Conservation (phyloP, 2,113 vertebrate species). For the Odocoileus hemionus region DNA sequence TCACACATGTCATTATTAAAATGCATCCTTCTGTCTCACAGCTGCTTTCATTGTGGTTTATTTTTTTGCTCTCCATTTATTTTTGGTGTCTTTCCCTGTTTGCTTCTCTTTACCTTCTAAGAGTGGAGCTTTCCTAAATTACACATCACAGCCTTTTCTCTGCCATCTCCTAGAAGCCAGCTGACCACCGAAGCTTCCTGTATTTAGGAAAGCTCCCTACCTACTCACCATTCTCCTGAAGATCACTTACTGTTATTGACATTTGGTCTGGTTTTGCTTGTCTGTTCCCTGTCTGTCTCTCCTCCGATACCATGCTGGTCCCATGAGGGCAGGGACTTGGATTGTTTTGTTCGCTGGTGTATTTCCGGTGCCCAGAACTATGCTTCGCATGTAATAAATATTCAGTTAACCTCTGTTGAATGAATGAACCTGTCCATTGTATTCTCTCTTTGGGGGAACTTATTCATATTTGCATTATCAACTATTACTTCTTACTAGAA, state of each 20-base stretch:
- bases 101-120: not conserved
- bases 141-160: not conserved
- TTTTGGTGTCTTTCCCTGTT: not conserved
- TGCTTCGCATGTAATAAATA: not conserved
- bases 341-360: not conserved
- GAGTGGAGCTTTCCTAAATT: not conserved
- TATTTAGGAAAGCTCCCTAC: not conserved
- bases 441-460: not conserved
- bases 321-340: not conserved
- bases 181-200: not conserved
- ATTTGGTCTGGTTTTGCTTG: not conserved
- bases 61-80: not conserved
- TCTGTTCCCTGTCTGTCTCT: not conserved
- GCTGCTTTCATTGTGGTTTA: not conserved
- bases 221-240: not conserved
- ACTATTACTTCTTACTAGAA: not conserved
- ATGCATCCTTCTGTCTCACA: not conserved
- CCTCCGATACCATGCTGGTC: not conserved
- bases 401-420: not conserved
- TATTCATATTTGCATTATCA: not conserved
- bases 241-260: not conserved
- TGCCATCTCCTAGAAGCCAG: not conserved
- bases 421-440: not conserved
- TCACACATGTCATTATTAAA: not conserved
- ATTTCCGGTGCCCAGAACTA: not conserved